A percentile compares a stretch with the other conserved stretches of the same genome.
phyloP scores from a whole-genome alignment of 2,113 vertebrate genomes.

The Chamaea fasciata region DNA sequence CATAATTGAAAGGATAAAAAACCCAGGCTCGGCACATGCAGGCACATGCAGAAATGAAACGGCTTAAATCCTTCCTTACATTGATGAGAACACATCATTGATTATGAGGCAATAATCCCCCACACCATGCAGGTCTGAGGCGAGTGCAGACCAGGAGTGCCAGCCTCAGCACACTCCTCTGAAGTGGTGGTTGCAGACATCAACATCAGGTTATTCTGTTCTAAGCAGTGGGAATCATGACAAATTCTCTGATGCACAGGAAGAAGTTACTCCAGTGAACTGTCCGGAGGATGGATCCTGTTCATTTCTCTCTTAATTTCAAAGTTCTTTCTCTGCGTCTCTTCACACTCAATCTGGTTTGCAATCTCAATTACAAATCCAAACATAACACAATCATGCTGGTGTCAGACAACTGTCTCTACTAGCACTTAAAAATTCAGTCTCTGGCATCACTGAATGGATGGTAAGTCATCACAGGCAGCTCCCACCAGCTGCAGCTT shows the following conservation, averaged over 20 bases:
- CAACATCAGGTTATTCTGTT: background rate
- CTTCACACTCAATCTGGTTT: background rate
- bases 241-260: background rate
- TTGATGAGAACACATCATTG: background rate
- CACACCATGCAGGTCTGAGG: background rate
- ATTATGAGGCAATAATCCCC: background rate
- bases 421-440: background rate
- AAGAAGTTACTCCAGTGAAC: background rate
- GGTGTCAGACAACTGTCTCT: background rate
- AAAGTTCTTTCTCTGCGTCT: background rate
- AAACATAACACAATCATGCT: background rate
- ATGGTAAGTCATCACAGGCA: background rate
- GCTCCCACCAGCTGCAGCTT: background rate
- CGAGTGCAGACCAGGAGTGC: background rate
- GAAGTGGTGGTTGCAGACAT: background rate
- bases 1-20: conserved; percentile 49
- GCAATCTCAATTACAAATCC: background rate
- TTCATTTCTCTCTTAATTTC: background rate
- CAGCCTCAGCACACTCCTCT: background rate
- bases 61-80: conserved; percentile 14
- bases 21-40: background rate
- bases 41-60: background rate
- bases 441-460: background rate
- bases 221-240: background rate
- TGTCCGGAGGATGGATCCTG: background rate